A percentile compares a stretch with the other conserved stretches of the same genome.
These are phyloP conservation scores for Pseudanteris insignis DNA, from an alignment of 2,888 invertebrate genomes.

Conservation along the genomic window DNA sequence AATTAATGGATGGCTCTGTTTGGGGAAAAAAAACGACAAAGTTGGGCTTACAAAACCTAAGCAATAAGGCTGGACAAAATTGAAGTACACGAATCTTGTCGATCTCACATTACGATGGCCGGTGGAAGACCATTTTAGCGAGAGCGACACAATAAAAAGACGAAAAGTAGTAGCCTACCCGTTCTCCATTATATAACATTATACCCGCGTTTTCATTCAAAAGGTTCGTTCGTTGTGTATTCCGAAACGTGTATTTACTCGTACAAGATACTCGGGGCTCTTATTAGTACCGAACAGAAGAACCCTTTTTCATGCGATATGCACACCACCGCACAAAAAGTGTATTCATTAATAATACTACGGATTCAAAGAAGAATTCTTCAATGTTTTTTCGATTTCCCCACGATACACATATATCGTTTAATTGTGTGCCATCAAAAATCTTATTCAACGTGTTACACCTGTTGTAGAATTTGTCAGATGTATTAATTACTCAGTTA, in stretches of 20 bases:
- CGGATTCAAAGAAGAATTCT: conserved; percentile 23
- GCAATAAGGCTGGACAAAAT: too few species aligned
- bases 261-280: conserved; percentile 47
- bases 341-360: conserved; percentile 44
- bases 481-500: too few species aligned
- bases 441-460: too few species aligned
- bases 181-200: conserved; percentile 45
- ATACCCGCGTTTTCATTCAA: conserved; percentile 46
- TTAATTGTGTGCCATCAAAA: too few species aligned
- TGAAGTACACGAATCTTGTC: too few species aligned
- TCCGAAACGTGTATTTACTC: conserved; percentile 44
- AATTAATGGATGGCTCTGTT: too few species aligned
- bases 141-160: conserved; percentile 32
- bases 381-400: background rate
- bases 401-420: conserved; percentile 8
- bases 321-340: conserved; percentile 41
- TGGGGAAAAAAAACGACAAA: too few species aligned
- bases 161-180: conserved; percentile 45
- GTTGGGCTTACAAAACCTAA: too few species aligned
- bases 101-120: conserved; percentile 26
- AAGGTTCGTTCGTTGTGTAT: conserved; percentile 40
- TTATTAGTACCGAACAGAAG: conserved; percentile 45
- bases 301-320: conserved; percentile 44
- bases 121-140: conserved; percentile 37
- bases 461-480: too few species aligned